Evolutionary conservation across 2,113 vertebrate genomes (phyloP).

Genomic region (Cygnus atratus): DNA sequence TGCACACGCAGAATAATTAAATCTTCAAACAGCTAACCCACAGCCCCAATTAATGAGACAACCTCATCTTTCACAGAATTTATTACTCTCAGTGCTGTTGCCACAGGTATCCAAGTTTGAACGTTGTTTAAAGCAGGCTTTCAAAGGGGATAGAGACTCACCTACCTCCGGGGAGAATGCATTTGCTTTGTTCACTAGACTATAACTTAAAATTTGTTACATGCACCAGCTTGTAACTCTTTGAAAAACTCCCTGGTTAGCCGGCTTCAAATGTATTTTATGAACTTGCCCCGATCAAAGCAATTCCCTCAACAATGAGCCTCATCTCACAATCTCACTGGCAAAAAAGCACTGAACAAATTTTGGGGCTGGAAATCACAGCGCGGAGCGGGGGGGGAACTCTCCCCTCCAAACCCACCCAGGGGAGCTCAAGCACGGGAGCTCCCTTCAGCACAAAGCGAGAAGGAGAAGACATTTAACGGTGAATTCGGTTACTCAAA

Average conservation of each 20-base stretch:
- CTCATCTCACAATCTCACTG: background rate
- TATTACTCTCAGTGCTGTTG: slow-evolving; percentile 51
- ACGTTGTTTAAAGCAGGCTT: slow-evolving; percentile 16
- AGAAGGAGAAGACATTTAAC: background rate
- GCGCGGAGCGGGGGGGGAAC: background rate
- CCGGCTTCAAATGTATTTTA: slow-evolving; percentile 31
- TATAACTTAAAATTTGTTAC: slow-evolving; percentile 43
- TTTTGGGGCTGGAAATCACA: background rate
- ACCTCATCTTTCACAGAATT: slow-evolving; percentile 23
- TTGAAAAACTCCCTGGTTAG: slow-evolving; percentile 32
- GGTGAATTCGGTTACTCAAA: background rate
- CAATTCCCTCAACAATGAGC: background rate
- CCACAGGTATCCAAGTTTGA: slow-evolving; percentile 55
- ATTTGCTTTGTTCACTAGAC: slow-evolving; percentile 50
- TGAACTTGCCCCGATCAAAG: slow-evolving; percentile 58
- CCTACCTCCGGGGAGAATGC: slow-evolving; percentile 52
- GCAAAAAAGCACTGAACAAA: background rate
- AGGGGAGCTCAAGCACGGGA: background rate
- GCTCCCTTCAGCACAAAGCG: background rate
- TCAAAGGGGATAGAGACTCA: slow-evolving; percentile 47
- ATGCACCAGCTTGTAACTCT: slow-evolving; percentile 59
- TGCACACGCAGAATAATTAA: background rate
- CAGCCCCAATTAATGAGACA: slow-evolving; percentile 46
- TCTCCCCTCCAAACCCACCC: background rate
- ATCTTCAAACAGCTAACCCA: slow-evolving; percentile 42